Evolutionary conservation across 2,113 vertebrate species (phyloP).

Genomic region (Colaptes auratus): DNA sequence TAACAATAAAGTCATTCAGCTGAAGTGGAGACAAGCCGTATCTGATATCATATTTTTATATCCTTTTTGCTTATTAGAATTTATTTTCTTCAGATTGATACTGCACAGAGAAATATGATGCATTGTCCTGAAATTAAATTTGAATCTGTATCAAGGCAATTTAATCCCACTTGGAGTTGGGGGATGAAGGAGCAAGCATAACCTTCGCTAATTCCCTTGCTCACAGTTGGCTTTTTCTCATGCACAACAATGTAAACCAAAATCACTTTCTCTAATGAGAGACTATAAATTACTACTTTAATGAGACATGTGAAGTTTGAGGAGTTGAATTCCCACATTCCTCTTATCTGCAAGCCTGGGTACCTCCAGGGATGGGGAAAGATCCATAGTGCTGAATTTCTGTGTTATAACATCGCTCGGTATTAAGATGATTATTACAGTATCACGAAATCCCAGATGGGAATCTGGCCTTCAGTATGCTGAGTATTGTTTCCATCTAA

Average conservation of each 20-base stretch:
- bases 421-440: constrained; percentile 46
- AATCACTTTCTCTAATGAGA: constrained; percentile 61
- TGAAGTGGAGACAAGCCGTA: constrained; percentile 62
- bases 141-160: constrained; percentile 66
- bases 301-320: constrained; percentile 51
- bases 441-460: constrained; percentile 48
- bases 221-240: constrained; percentile 46
- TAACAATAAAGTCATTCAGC: constrained; percentile 59
- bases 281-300: constrained; percentile 56
- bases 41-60: constrained; percentile 48
- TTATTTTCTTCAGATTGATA: constrained; percentile 46
- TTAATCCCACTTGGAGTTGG: constrained; percentile 44
- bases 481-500: constrained; percentile 44
- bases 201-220: constrained; percentile 51
- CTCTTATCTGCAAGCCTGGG: constrained; percentile 18
- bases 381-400: constrained; percentile 21
- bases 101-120: constrained; percentile 52
- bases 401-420: neutral
- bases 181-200: constrained; percentile 41
- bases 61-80: constrained; percentile 54
- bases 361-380: constrained; percentile 18
- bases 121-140: constrained; percentile 68
- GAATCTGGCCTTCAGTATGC: constrained; percentile 12
- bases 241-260: constrained; percentile 45
- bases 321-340: constrained; percentile 50